Conservation (phyloP, 2,888 invertebrate genomes). For the Gymnoscelis rufifasciata region DNA sequence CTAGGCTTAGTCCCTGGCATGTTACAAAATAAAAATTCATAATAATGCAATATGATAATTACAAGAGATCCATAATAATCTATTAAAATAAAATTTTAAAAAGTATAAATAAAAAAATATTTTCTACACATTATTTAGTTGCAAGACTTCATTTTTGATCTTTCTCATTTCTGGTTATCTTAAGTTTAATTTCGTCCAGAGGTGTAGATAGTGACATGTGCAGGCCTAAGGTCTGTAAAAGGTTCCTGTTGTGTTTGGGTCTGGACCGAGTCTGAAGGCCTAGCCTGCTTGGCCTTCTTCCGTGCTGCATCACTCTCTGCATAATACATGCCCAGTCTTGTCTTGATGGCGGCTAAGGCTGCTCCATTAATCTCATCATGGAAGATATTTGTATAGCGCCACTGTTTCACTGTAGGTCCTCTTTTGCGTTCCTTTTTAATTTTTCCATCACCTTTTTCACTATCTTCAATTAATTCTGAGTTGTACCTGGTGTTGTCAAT, state of each 20-base stretch:
- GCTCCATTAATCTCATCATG: slow-evolving; percentile 78
- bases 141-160: neutral
- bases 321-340: slow-evolving; percentile 73
- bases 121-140: neutral
- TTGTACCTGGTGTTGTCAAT: slow-evolving; percentile 49
- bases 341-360: slow-evolving; percentile 74
- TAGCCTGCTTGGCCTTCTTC: slow-evolving; percentile 64
- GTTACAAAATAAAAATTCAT: too few relatives aligned
- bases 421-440: slow-evolving; percentile 65
- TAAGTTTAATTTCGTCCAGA: slow-evolving; percentile 23
- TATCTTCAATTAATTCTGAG: slow-evolving; percentile 37
- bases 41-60: too few relatives aligned
- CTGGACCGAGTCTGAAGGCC: slow-evolving; percentile 56
- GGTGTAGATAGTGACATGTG: slow-evolving; percentile 68
- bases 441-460: slow-evolving; percentile 49
- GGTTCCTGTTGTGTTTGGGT: slow-evolving; percentile 53
- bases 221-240: slow-evolving; percentile 54
- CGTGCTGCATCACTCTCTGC: slow-evolving; percentile 72
- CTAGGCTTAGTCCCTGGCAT: too few relatives aligned
- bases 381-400: slow-evolving; percentile 78
- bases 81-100: neutral
- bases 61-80: slow-evolving; percentile 9
- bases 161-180: neutral
- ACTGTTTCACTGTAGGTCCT: slow-evolving; percentile 74
- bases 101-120: too few relatives aligned